Conservation (phyloP, 2,888 invertebrate genomes). For the Orchesella flavescens region DNA sequence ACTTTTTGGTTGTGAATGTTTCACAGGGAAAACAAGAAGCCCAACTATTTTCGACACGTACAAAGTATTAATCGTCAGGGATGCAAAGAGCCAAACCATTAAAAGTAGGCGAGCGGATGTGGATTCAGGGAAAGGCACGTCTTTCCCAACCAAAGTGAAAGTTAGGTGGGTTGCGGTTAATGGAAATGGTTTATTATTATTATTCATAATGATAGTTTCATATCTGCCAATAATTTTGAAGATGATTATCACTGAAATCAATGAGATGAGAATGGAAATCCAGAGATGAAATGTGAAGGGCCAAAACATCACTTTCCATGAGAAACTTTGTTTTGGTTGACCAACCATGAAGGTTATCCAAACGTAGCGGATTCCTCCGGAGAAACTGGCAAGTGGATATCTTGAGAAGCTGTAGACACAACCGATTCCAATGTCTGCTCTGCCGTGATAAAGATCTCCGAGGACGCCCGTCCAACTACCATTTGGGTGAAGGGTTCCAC, state of each 20-base stretch:
- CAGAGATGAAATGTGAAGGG: slow-evolving; percentile 30
- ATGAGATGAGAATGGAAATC: slow-evolving; percentile 15
- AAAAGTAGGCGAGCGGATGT: slow-evolving; percentile 14
- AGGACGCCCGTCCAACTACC: slow-evolving; percentile 42
- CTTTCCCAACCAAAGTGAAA: slow-evolving; percentile 22
- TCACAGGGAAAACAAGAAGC: slow-evolving; percentile 36
- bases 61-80: slow-evolving; percentile 23
- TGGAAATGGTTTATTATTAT: too few species aligned
- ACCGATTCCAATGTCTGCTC: slow-evolving; percentile 27
- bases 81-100: slow-evolving; percentile 28
- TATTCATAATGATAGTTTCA: too few species aligned
- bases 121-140: not conserved
- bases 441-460: slow-evolving; percentile 39
- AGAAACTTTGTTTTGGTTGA: slow-evolving; percentile 17
- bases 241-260: not conserved
- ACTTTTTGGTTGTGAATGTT: slow-evolving; percentile 27
- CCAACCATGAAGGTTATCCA: slow-evolving; percentile 42
- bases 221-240: not conserved
- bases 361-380: slow-evolving; percentile 11
- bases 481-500: slow-evolving; percentile 23
- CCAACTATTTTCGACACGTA: slow-evolving; percentile 54
- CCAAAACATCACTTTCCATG: slow-evolving; percentile 45
- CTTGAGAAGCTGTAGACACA: slow-evolving; percentile 7
- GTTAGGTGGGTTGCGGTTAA: not conserved
- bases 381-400: slow-evolving; percentile 15